These are phyloP conservation scores for Trachelus stipa DNA, from an alignment of 2,888 invertebrate genomes.

Conservation along the genomic window DNA sequence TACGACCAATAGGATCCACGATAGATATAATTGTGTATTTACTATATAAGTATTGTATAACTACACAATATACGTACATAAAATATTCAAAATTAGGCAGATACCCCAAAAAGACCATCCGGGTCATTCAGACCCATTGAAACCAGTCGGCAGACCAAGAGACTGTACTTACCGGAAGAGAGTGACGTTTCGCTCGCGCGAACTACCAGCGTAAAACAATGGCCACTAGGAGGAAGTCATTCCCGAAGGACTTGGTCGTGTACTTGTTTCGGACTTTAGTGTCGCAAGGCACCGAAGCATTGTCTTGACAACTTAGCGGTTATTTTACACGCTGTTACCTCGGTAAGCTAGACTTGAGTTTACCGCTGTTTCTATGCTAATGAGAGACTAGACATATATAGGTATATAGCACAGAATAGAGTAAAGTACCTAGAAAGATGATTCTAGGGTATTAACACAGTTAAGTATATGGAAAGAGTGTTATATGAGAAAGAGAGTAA, in stretches of 20 bases:
- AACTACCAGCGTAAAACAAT: constrained; percentile 42
- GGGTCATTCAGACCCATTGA: neutral
- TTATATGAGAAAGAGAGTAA: neutral
- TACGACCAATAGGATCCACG: neutral
- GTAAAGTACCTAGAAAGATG: neutral
- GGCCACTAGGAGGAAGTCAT: constrained; percentile 53
- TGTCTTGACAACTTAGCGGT: constrained; percentile 67
- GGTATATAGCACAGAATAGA: neutral
- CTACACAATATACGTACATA: no score
- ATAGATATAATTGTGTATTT: neutral
- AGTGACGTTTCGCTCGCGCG: constrained; percentile 42
- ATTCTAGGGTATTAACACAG: neutral
- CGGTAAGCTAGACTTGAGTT: constrained; percentile 64
- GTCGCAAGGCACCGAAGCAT: constrained; percentile 40
- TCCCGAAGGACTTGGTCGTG: constrained; percentile 50
- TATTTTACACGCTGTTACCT: constrained; percentile 68
- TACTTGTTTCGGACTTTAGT: constrained; percentile 37
- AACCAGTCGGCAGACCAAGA: neutral
- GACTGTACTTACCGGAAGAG: constrained; percentile 32
- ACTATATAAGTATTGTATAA: neutral
- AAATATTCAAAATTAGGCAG: neutral
- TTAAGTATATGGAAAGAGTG: neutral
- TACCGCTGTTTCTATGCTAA: constrained; percentile 66
- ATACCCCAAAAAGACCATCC: neutral
- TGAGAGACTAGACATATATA: constrained; percentile 44